Conservation (phyloP, 2,797 vertebrate genomes). For the Ambastaia sidthimunki region DNA sequence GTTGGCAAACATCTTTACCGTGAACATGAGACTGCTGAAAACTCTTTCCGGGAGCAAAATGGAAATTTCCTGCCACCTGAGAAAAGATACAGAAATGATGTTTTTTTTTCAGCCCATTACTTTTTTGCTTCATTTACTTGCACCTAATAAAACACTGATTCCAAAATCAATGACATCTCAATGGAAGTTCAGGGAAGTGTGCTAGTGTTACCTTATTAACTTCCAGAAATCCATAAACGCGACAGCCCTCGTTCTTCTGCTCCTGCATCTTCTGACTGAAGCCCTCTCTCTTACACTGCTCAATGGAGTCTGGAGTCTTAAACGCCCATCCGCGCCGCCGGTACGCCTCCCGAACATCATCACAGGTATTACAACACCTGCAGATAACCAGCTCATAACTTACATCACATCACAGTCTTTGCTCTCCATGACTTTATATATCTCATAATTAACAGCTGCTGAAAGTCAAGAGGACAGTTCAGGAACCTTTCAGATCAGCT, state of each 20-base stretch:
- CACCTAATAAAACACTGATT: background rate
- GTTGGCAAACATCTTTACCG: conserved; percentile 79
- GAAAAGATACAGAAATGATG: conserved; percentile 38
- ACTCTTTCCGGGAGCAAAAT: conserved; percentile 98
- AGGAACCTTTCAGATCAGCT: too few species aligned
- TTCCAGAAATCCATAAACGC: conserved; percentile 94
- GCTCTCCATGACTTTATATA: too few species aligned
- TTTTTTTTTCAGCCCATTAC: background rate
- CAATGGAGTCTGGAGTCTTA: conserved; percentile 95
- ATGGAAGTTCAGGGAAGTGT: background rate
- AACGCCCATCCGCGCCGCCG: conserved; percentile 96
- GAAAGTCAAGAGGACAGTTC: too few species aligned
- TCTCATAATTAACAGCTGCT: too few species aligned
- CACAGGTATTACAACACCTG: conserved; percentile 96
- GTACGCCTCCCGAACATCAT: conserved; percentile 96
- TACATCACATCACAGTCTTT: too few species aligned
- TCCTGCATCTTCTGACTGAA: conserved; percentile 99
- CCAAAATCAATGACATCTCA: background rate
- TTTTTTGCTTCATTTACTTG: background rate
- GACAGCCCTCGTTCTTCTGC: conserved; percentile 97
- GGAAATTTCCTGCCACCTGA: conserved; percentile 98
- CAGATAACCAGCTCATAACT: background rate
- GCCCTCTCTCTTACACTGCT: conserved; percentile 95
- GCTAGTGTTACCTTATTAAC: conserved; percentile 90
- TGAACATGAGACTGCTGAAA: conserved; percentile 99